These are phyloP conservation scores for Euspilapteryx auroguttella DNA, from an alignment of 2,888 invertebrate genomes.

Conservation along the genomic window DNA sequence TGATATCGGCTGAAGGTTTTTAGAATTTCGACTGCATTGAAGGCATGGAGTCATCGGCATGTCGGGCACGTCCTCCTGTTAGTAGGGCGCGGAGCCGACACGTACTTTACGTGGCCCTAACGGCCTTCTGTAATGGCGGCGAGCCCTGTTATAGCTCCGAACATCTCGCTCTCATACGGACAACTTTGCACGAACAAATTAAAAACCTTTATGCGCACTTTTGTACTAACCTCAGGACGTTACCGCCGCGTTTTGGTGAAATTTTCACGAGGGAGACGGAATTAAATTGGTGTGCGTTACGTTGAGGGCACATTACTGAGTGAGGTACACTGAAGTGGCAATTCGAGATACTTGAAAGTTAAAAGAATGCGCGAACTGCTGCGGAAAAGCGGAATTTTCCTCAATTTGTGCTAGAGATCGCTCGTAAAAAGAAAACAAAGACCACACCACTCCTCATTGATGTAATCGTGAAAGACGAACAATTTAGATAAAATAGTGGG, in stretches of 20 bases:
- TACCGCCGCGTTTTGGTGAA: slow-evolving; percentile 10
- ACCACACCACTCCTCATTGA: too few relatives aligned
- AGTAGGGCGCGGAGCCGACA: slow-evolving; percentile 49
- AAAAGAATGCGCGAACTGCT: too few relatives aligned
- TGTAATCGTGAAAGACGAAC: slow-evolving; percentile 30
- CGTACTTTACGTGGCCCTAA: slow-evolving; percentile 37
- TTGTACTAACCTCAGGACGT: slow-evolving; percentile 16
- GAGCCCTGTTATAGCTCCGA: slow-evolving; percentile 31
- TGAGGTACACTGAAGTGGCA: too few relatives aligned
- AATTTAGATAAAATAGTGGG: slow-evolving; percentile 32
- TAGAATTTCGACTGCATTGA: too few relatives aligned
- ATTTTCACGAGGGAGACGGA: slow-evolving; percentile 1
- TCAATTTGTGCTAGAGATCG: too few relatives aligned
- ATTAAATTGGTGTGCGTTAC: slow-evolving; percentile 6
- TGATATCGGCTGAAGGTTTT: too few relatives aligned
- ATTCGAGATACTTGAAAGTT: slow-evolving; percentile 2
- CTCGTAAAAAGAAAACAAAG: too few relatives aligned
- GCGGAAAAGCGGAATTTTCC: too few relatives aligned
- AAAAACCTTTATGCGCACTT: slow-evolving; percentile 34
- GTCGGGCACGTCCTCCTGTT: slow-evolving; percentile 41
- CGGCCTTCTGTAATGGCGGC: slow-evolving; percentile 40
- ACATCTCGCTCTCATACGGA: slow-evolving; percentile 22
- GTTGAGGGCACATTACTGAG: too few relatives aligned
- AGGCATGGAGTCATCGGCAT: too few relatives aligned
- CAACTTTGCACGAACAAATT: slow-evolving; percentile 39